These are phyloP conservation scores for Drosophila subquinaria DNA, from an alignment of 2,888 invertebrate species.

Conservation along the genomic window DNA sequence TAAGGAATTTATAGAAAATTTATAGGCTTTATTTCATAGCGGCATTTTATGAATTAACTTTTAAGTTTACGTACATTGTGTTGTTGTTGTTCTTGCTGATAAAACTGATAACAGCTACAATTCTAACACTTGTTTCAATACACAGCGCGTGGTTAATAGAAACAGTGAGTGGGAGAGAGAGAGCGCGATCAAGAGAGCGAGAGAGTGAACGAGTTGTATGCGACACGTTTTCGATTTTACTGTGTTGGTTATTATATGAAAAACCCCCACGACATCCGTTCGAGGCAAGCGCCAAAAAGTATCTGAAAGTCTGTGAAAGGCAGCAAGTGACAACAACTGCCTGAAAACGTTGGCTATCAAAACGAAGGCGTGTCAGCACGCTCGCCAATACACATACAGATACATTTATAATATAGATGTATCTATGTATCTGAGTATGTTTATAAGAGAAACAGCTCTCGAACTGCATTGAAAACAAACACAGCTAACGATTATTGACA, in stretches of 20 bases:
- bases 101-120: conserved; percentile 45
- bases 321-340: conserved; percentile 48
- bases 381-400: conserved; percentile 15
- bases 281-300: conserved; percentile 68
- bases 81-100: conserved; percentile 30
- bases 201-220: conserved; percentile 9
- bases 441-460: conserved; percentile 49
- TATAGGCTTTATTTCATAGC: background rate
- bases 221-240: conserved; percentile 16
- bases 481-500: conserved; percentile 36
- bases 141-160: conserved; percentile 3
- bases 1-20: conserved; percentile 1
- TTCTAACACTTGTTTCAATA: conserved; percentile 60
- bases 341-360: conserved; percentile 46
- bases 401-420: background rate
- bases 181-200: conserved; percentile 5
- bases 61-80: conserved; percentile 33
- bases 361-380: conserved; percentile 70
- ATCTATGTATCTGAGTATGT: background rate
- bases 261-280: conserved; percentile 61
- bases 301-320: conserved; percentile 62
- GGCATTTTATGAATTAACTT: conserved; percentile 31
- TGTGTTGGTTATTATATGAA: conserved; percentile 11
- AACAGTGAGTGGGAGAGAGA: background rate
- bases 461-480: conserved; percentile 55